Evolutionary conservation across 2,113 vertebrate genomes (phyloP).

Genomic region (Cyrtonyx montezumae): DNA sequence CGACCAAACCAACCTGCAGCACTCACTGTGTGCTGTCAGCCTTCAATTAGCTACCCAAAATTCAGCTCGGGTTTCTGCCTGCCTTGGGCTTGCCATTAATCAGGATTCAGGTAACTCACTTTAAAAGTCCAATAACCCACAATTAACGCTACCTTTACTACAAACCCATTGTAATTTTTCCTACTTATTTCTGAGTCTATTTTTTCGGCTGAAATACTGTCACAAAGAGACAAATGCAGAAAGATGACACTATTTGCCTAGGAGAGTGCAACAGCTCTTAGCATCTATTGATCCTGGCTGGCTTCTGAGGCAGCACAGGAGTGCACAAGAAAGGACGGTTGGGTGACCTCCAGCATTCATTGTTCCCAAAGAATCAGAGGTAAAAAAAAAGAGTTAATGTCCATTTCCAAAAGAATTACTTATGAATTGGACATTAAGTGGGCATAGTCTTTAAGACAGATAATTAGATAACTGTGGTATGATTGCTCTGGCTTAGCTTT

Average conservation of each 20-base stretch:
- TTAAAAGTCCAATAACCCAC: constrained; percentile 22
- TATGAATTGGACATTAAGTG: neutral
- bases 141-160: constrained; percentile 6
- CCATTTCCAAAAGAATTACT: neutral
- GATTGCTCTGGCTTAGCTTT: neutral
- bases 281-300: neutral
- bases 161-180: neutral
- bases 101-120: constrained; percentile 17
- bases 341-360: neutral
- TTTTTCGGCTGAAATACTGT: neutral
- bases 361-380: neutral
- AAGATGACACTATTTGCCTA: neutral
- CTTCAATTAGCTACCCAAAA: neutral
- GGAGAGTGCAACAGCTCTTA: neutral
- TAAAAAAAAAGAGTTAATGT: neutral
- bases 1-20: neutral
- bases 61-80: neutral
- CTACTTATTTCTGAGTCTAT: neutral
- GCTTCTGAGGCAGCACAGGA: neutral
- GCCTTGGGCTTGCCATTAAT: neutral
- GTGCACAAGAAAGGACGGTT: neutral
- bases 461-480: neutral
- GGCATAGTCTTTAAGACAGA: neutral
- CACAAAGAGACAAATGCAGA: neutral
- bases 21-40: neutral